Percentiles rank a stretch among this genome's conserved stretches.
Conservation (phyloP, 2,113 vertebrate species). For the Lota lota region DNA sequence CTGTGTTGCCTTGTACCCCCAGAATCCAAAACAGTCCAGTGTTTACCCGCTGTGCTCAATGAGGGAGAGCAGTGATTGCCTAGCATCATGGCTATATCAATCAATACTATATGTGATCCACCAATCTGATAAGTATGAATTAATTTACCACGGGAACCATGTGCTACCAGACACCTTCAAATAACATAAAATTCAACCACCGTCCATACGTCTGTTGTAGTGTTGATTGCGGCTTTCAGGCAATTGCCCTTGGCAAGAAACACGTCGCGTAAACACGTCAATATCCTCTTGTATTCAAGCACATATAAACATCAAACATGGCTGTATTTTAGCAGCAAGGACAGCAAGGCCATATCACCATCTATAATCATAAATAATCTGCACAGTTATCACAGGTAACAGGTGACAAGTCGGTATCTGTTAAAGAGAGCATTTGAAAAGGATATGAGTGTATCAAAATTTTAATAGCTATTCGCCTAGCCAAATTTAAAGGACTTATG, state of each 20-base stretch:
- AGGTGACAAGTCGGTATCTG: background rate
- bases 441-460: slow-evolving; percentile 99
- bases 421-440: slow-evolving; percentile 72
- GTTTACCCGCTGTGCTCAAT: too few species aligned
- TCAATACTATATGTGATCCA: too few species aligned
- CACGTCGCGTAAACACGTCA: background rate
- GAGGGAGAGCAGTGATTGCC: too few species aligned
- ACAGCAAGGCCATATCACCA: slow-evolving; percentile 26
- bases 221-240: background rate
- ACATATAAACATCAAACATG: slow-evolving; percentile 30
- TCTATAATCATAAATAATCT: slow-evolving; percentile 47
- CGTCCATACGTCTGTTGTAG: background rate
- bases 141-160: too few species aligned
- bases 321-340: slow-evolving; percentile 7
- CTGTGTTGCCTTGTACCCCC: too few species aligned
- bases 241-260: background rate
- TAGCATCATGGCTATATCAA: too few species aligned
- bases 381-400: slow-evolving; percentile 38
- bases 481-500: slow-evolving; percentile 96
- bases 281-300: slow-evolving; percentile 8
- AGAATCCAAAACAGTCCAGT: too few species aligned
- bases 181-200: background rate
- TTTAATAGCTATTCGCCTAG: slow-evolving; percentile 99
- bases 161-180: too few species aligned
- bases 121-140: too few species aligned